A percentile compares a stretch with the other conserved stretches of the same genome.
phyloP scores from a whole-genome alignment of 2,888 invertebrate species.

The Caprella mutica region DNA sequence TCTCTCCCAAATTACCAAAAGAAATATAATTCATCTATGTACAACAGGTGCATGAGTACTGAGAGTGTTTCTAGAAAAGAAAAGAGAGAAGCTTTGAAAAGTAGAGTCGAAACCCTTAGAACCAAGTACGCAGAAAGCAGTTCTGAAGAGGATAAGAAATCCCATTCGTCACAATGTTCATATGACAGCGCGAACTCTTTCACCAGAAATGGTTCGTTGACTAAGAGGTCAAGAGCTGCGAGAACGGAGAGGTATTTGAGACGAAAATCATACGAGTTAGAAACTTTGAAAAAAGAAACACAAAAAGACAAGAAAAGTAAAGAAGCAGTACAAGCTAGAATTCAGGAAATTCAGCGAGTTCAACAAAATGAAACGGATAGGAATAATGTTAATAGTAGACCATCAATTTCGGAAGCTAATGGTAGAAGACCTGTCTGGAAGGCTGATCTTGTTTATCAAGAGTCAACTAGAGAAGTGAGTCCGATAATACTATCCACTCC shows the following conservation, averaged over 20 bases:
- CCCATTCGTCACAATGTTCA: constrained; percentile 28
- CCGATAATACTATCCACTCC: constrained; percentile 20
- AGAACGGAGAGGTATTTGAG: constrained; percentile 32
- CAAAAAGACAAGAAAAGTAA: constrained; percentile 24
- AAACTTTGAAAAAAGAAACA: constrained; percentile 25
- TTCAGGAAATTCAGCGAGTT: constrained; percentile 26
- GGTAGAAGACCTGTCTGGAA: constrained; percentile 14
- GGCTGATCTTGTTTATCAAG: constrained; percentile 28
- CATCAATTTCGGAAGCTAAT: not conserved
- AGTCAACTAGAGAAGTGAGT: constrained; percentile 24
- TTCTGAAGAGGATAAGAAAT: constrained; percentile 28
- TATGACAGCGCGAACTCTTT: constrained; percentile 29
- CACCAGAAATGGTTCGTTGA: constrained; percentile 18
- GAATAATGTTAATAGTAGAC: constrained; percentile 7
- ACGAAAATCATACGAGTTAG: constrained; percentile 32
- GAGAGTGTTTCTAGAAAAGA: constrained; percentile 30
- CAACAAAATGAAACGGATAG: constrained; percentile 20
- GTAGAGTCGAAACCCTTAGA: constrained; percentile 26
- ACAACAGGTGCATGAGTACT: constrained; percentile 24
- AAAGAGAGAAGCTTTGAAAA: constrained; percentile 28
- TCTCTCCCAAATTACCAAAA: not conserved
- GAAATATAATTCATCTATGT: constrained; percentile 17
- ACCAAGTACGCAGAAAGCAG: constrained; percentile 20
- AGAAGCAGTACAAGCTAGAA: constrained; percentile 29
- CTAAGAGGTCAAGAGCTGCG: constrained; percentile 23